Conservation (phyloP, 2,113 vertebrate species). For the Cepphus grylle region DNA sequence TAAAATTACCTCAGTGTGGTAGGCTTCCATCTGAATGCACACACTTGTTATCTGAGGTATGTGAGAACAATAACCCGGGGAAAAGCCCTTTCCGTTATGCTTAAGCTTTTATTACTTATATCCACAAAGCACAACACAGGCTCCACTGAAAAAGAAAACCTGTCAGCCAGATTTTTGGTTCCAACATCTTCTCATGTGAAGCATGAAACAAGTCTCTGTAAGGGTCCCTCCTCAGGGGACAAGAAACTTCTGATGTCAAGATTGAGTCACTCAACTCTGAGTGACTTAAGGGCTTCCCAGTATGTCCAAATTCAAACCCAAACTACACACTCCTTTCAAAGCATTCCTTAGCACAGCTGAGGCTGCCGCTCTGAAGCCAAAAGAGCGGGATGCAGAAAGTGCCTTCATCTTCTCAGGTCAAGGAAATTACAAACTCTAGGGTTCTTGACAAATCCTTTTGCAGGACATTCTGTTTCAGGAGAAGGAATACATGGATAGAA, state of each 20-base stretch:
- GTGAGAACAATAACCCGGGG: background rate
- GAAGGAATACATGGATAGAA: background rate
- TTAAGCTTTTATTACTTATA: background rate
- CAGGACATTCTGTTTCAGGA: background rate
- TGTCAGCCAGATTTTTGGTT: slow-evolving; percentile 15
- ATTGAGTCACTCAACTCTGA: background rate
- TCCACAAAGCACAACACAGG: background rate
- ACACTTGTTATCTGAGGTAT: background rate
- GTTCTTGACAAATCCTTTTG: background rate
- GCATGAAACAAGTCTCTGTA: background rate
- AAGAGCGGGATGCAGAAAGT: background rate
- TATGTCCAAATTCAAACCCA: background rate
- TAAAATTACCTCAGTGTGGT: background rate
- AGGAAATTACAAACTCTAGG: background rate
- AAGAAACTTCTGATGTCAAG: slow-evolving; percentile 3
- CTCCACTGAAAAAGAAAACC: slow-evolving; percentile 10
- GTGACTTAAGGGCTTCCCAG: background rate
- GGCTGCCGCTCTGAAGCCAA: background rate
- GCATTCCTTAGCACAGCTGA: background rate
- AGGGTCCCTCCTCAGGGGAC: background rate
- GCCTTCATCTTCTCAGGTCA: background rate
- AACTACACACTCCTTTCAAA: background rate
- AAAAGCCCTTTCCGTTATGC: slow-evolving; percentile 5
- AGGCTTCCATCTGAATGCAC: background rate
- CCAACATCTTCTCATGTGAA: background rate